Conservation (phyloP, 53 echinoderm and acorn worm species). For the Paelopatides confundens region DNA sequence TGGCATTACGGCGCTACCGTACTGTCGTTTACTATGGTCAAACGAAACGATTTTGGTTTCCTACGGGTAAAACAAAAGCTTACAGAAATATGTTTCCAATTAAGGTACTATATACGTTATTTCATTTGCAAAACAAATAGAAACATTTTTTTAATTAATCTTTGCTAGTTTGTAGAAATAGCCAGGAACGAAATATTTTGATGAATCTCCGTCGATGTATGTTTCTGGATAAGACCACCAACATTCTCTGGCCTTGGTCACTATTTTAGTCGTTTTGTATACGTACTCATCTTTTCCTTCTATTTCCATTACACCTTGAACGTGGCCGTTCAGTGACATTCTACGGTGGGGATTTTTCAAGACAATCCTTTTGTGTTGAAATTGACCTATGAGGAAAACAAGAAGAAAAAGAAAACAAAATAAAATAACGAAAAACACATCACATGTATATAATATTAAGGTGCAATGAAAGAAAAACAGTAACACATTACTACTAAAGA, state of each 20-base stretch:
- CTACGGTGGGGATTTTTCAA: background rate
- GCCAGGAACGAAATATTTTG: background rate
- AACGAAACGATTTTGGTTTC: too few relatives aligned
- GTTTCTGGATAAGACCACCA: constrained; percentile 17
- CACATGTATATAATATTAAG: too few relatives aligned
- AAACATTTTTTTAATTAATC: too few relatives aligned
- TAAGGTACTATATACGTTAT: too few relatives aligned
- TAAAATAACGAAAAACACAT: too few relatives aligned
- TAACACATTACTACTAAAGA: too few relatives aligned
- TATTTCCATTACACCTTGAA: constrained; percentile 4
- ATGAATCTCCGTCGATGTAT: background rate
- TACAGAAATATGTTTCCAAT: too few relatives aligned
- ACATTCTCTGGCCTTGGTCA: background rate
- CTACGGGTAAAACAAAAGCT: too few relatives aligned
- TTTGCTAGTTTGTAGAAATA: background rate
- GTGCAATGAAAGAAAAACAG: too few relatives aligned
- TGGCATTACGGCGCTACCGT: too few relatives aligned
- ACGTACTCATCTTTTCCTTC: constrained; percentile 1
- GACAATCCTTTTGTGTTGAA: background rate
- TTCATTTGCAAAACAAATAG: too few relatives aligned
- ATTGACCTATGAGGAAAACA: background rate
- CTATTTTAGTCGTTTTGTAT: background rate
- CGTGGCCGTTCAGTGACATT: background rate
- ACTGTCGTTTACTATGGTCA: too few relatives aligned
- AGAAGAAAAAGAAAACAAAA: background rate